Evolutionary conservation across 2,888 invertebrate genomes (phyloP).

Genomic region (Plebejus melissa): DNA sequence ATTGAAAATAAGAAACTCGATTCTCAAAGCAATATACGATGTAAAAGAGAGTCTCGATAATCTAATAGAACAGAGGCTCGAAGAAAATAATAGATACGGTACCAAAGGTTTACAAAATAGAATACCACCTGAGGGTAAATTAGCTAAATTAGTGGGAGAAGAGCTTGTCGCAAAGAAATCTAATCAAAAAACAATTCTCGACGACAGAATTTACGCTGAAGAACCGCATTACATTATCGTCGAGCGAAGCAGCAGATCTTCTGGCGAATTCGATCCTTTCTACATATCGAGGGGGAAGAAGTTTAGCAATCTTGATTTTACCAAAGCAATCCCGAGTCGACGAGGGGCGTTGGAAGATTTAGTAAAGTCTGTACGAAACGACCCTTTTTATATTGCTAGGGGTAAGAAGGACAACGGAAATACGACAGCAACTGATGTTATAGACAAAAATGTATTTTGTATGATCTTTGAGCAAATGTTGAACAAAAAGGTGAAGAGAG

Average conservation of each 20-base stretch:
- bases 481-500: conserved; percentile 50
- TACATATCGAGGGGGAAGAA: conserved; percentile 66
- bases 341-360: conserved; percentile 67
- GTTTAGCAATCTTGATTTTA: conserved; percentile 45
- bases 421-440: conserved; percentile 44
- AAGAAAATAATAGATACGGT: conserved; percentile 25
- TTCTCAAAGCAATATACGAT: conserved; percentile 49
- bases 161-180: conserved; percentile 39
- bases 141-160: conserved; percentile 28
- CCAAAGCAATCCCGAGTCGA: conserved; percentile 54
- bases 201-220: conserved; percentile 71
- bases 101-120: conserved; percentile 49
- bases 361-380: conserved; percentile 68
- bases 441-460: conserved; percentile 62
- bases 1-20: conserved; percentile 47
- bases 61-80: conserved; percentile 45
- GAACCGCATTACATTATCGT: conserved; percentile 77
- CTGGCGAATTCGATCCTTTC: conserved; percentile 64
- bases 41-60: conserved; percentile 52
- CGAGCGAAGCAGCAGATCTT: conserved; percentile 65
- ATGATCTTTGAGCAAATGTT: conserved; percentile 54
- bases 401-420: conserved; percentile 63
- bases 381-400: conserved; percentile 74
- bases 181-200: conserved; percentile 53
- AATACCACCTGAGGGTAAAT: background rate